phyloP scores from a whole-genome alignment of 2,888 invertebrate genomes.

The Calameuta idolon region DNA sequence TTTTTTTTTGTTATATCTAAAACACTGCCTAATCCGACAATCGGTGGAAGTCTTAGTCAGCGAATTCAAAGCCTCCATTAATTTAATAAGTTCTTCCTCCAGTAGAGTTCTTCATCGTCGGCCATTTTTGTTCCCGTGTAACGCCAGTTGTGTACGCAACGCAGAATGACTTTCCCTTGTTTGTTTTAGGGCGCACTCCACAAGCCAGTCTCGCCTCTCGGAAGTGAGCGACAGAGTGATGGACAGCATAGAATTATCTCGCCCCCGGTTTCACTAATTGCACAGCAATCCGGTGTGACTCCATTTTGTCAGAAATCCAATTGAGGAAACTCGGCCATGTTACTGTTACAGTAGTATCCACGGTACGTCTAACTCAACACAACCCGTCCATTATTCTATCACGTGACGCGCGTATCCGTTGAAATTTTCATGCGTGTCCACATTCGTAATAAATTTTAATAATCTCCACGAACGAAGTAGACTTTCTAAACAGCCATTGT shows the following conservation, averaged over 20 bases:
- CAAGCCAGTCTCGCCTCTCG: constrained; percentile 34
- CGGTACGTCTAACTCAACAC: background rate
- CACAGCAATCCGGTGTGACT: constrained; percentile 24
- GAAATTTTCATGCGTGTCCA: constrained; percentile 18
- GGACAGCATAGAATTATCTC: constrained; percentile 58
- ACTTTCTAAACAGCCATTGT: background rate
- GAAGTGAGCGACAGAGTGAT: constrained; percentile 40
- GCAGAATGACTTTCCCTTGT: constrained; percentile 19
- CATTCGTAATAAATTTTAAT: background rate
- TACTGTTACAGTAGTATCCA: constrained; percentile 14
- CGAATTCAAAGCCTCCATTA: background rate
- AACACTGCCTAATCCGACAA: background rate
- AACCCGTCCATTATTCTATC: constrained; percentile 5
- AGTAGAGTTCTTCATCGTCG: background rate
- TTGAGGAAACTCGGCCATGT: constrained; percentile 49
- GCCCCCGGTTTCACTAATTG: constrained; percentile 33
- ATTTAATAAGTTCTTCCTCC: constrained; percentile 6
- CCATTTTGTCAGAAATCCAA: constrained; percentile 53
- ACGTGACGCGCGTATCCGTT: constrained; percentile 49
- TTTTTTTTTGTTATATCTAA: background rate
- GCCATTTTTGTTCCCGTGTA: constrained; percentile 6
- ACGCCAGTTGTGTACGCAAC: background rate
- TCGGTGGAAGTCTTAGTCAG: background rate
- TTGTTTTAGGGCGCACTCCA: constrained; percentile 34
- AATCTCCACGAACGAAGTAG: background rate